Evolutionary conservation across 2,888 invertebrate genomes (phyloP), one percentile per base, ranked within the genome.

Genomic region (Ellobium chinense): DNA sequence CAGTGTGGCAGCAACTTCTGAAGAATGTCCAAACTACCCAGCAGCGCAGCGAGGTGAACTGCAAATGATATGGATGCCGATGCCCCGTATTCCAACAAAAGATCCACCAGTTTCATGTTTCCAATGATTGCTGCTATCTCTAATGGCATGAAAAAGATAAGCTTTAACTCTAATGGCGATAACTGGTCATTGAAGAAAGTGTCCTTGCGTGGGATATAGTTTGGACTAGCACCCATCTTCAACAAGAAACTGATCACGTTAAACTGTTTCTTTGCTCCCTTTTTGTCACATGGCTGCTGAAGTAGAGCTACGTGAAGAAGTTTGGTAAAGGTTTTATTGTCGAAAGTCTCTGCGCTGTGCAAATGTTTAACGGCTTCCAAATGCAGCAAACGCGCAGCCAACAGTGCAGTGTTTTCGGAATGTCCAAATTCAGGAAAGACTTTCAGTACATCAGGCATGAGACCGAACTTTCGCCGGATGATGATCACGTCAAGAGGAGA

Each of bases 31-130:
- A 60, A 2, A 36, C 81, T 36, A 1, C 83, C 81, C 27, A 70
- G 54, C 12, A 72, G 2, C 12, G 76, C 75, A 31, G 83, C 81
- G 31, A 83, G 29, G 66, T 83, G 83, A 9, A 81, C 68, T 14
- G 83, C 83, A 75, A 83, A 83, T n/a, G 75, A 83, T n/a, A 79
- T 81, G 24, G 76, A 76, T 21, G 76, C 65, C 14, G 83, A 81
- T 7, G 83, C 83, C 1, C 75, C 77, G 27, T 68, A 34, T 27
- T 62, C 65, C 24, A 83, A 36, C 12, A 83, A 73, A 1, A 81
- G n/a, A 24, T 79, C 68, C 4, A 79, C 73, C 34, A 83, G 65
- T n/a, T 65, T 37, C 14, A 36, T 36, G 63, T 83, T 79, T 24
- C 58, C 62, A 18, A 70, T n/a, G 4, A 83, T 72, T 21, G 75